These are phyloP conservation scores for Drosophila arizonae DNA, from an alignment of 1,140 invertebrate species.

Conservation along the genomic window DNA sequence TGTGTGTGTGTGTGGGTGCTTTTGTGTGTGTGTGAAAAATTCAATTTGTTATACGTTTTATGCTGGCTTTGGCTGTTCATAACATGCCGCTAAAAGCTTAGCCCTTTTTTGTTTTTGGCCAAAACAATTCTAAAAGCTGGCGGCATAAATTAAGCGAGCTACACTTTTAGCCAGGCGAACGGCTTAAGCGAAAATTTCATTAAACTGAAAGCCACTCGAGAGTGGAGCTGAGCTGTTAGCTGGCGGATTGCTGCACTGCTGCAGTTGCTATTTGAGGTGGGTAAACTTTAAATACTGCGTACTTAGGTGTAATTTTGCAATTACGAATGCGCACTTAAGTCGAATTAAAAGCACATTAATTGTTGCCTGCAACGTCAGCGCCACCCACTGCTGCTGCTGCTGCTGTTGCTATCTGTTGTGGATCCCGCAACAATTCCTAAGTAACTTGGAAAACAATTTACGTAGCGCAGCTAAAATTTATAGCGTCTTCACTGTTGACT, in stretches of 20 bases:
- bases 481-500: slow-evolving; percentile 36
- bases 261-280: slow-evolving; percentile 47
- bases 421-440: slow-evolving; percentile 60
- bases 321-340: slow-evolving; percentile 77
- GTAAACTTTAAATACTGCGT: slow-evolving; percentile 48
- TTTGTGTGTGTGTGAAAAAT: slow-evolving; percentile 59
- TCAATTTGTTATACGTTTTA: slow-evolving; percentile 79
- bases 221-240: slow-evolving; percentile 16
- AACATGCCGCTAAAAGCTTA: slow-evolving; percentile 61
- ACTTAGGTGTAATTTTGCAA: slow-evolving; percentile 67
- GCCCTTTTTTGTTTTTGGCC: slow-evolving; percentile 26
- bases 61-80: slow-evolving; percentile 68
- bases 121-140: slow-evolving; percentile 56
- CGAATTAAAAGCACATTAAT: slow-evolving; percentile 80
- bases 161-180: slow-evolving; percentile 24
- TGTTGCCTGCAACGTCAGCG: slow-evolving; percentile 56
- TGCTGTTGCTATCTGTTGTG: slow-evolving; percentile 41
- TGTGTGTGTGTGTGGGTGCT: slow-evolving; percentile 33
- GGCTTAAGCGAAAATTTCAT: slow-evolving; percentile 56
- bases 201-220: slow-evolving; percentile 61
- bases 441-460: slow-evolving; percentile 64
- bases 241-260: neutral
- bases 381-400: slow-evolving; percentile 22
- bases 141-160: slow-evolving; percentile 67
- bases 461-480: slow-evolving; percentile 61